Evolutionary conservation across 2,797 vertebrate species (phyloP), one percentile per base, ranked within the genome.

Genomic region (Oryzias dopingdopingensis): DNA sequence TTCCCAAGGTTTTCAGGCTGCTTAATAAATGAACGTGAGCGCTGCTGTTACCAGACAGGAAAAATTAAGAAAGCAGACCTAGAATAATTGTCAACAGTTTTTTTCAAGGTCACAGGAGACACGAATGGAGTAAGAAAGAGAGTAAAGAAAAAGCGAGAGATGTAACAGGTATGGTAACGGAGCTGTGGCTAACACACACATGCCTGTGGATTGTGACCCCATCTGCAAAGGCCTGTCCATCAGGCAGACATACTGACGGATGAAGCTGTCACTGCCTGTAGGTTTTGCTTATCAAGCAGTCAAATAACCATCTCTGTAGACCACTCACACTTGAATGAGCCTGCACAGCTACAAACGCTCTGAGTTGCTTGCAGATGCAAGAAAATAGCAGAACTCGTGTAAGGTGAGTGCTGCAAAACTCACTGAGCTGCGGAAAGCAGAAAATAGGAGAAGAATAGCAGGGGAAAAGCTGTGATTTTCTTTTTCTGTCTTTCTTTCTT

Each of bases 201-300:
- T 45, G 10, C 1, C 26, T 52, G 66, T 41, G 46, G 49, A 65
- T 68, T 74, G 61, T 80, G 76, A 81, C 83, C 82, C 81, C 84
- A 37, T 73, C 77, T 29, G 40, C 59, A 75, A 77, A 87, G 81
- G 72, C 74, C 73, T 82, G 81, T 84, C 87, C 60, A 40, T 88
- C 82, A 80, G 58, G 62, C 65, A 62, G 72, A 85, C 72, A 73
- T 40, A 47, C 77, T 88, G 87, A 89, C 86, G 81, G 85, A 90
- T 91, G 82, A 88, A 89, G 86, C 80, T 85, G 82, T 89, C 88
- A 86, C 53, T 63, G 77, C 65, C 61, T 79, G 73, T 77, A 78
- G 82, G 74, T 85, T 72, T 82, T 72, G 67, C 79, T 81, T 88
- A 86, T 90, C 82, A 74, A 75, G 60, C 71, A 72, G 71, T 80